A percentile compares a stretch with the other conserved stretches of the same genome.
These are phyloP conservation scores for Scaptomyza graminum DNA, from an alignment of 1,140 invertebrate species.

Conservation along the genomic window DNA sequence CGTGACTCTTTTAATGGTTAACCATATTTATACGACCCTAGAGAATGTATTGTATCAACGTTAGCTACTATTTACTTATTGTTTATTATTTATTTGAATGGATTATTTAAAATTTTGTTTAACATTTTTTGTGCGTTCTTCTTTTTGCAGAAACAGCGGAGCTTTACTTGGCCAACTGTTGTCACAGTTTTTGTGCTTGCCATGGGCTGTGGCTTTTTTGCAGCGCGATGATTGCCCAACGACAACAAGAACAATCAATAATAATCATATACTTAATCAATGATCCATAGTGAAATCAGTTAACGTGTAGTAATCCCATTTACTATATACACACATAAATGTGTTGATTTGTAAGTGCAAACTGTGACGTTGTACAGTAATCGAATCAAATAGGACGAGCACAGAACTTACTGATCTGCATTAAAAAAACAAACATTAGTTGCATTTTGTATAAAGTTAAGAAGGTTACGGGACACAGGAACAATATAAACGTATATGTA, in stretches of 20 bases:
- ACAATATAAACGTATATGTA: constrained; percentile 66
- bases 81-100: no score
- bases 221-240: constrained; percentile 73
- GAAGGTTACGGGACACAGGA: constrained; percentile 77
- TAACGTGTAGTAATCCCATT: constrained; percentile 38
- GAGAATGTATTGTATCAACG: constrained; percentile 22
- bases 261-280: constrained; percentile 41
- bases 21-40: constrained; percentile 45
- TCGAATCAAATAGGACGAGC: constrained; percentile 27
- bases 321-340: no score
- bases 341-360: neutral
- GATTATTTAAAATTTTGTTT: neutral
- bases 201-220: constrained; percentile 83
- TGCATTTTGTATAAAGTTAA: constrained; percentile 48
- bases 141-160: constrained; percentile 67
- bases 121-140: constrained; percentile 6
- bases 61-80: no score
- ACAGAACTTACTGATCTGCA: constrained; percentile 2
- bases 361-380: constrained; percentile 52
- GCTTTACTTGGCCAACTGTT: constrained; percentile 83
- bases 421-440: no score
- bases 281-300: constrained; percentile 65
- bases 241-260: constrained; percentile 15
- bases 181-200: constrained; percentile 82
- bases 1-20: constrained; percentile 32